Base-by-base conservation (phyloP, 2,113 vertebrate species). In the Paralichthys olivaceus region DNA sequence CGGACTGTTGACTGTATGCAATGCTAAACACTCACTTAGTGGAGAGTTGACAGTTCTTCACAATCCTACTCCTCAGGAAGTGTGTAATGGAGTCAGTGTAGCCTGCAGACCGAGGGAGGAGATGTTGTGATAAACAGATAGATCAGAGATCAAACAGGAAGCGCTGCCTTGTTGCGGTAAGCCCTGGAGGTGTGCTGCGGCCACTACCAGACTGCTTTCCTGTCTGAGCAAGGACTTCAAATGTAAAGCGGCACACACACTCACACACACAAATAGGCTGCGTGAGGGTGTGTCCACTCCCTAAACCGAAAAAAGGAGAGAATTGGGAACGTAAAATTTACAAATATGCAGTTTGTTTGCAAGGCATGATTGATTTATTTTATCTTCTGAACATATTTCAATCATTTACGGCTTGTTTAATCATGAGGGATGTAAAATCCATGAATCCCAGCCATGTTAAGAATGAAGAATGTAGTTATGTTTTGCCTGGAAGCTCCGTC, bases 221-320 rank as follows among this genome's bases (percentile, higher is more conserved):
- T 28, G 45, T 43, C 17, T 65, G 61, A 29, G 72, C 68, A 22
- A 2, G 0, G 7, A 59, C 26, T 20, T 73, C 65, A 76, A 34
- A 85, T 81, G 29, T 73, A 34, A 68, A 28, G 9, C 53, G 57
- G 55, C 29, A 13, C 20, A 51, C 47, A n/a, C 47, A 51, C 20
- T 19, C 47, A 19, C 20, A n/a, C 47, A 19, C 20, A n/a, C 20
- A n/a, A 0, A 20, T 8, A 51, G 37, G 37, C 37, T 51, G n/a
- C 7, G 49, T 37, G 49, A n/a, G n/a, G 43, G 40, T 64, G n/a
- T 51, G 37, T 12, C 9, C 37, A 40, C 37, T 40, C 11, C 37
- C 37, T 40, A 40, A 11, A 11, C 11, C 11, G 12, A 40, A 40
- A 37, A 40, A 40, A 40, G 12, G 12, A 12, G 12, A 40, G 2